phyloP scores from a whole-genome alignment of 1,140 invertebrate species.

The Colletes latitarsis region DNA sequence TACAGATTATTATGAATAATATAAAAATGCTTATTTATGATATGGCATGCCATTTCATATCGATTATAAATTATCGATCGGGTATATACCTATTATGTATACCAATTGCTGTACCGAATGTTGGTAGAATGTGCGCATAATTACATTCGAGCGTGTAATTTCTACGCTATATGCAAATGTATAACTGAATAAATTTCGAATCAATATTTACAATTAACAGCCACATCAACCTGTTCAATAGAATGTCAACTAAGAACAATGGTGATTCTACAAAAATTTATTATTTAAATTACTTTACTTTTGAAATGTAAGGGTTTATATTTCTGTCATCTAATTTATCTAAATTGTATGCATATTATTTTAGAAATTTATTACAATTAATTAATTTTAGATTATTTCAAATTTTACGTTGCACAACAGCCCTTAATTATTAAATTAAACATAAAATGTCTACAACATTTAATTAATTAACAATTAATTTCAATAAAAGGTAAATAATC shows the following conservation, averaged over 20 bases:
- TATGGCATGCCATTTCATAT: background rate
- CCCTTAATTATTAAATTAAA: background rate
- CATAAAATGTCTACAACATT: background rate
- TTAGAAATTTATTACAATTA: no score
- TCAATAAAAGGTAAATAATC: background rate
- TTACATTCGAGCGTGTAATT: background rate
- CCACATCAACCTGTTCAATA: background rate
- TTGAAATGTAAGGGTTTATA: background rate
- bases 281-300: background rate
- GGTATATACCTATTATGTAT: background rate
- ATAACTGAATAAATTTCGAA: background rate
- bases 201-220: background rate
- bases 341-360: no score
- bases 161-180: background rate
- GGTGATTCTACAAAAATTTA: background rate
- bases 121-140: background rate
- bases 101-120: background rate
- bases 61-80: background rate
- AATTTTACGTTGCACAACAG: no score
- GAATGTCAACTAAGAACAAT: background rate
- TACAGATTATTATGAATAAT: background rate
- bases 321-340: background rate
- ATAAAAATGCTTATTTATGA: background rate
- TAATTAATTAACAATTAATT: background rate
- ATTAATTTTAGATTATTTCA: no score